Conservation (phyloP, 2,888 invertebrate genomes). For the Dolomedes plantarius region DNA sequence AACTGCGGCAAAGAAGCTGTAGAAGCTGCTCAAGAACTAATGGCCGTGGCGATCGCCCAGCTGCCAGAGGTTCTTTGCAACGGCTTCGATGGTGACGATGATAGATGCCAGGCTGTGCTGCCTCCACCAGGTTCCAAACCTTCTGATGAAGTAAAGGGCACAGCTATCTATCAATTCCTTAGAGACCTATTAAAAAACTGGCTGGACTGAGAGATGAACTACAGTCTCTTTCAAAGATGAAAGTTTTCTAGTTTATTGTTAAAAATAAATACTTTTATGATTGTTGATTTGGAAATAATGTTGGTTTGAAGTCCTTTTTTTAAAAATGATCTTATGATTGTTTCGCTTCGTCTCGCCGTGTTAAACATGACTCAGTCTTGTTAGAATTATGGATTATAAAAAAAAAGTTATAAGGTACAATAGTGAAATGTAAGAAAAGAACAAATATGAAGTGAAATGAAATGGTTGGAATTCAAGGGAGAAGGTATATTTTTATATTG, state of each 20-base stretch:
- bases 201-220: conserved; percentile 19
- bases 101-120: conserved; percentile 28
- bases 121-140: conserved; percentile 52
- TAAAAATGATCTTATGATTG: too few species aligned
- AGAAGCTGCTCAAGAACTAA: conserved; percentile 20
- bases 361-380: too few species aligned
- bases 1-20: conserved; percentile 54
- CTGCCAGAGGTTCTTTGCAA: conserved; percentile 56
- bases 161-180: conserved; percentile 26
- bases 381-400: too few species aligned
- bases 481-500: too few species aligned
- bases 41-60: conserved; percentile 23
- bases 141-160: background rate
- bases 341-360: too few species aligned
- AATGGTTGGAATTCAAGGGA: too few species aligned
- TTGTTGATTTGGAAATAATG: background rate
- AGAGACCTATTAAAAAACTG: conserved; percentile 30
- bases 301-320: too few species aligned
- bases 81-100: conserved; percentile 31
- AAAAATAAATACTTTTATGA: background rate
- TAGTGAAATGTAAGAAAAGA: too few species aligned
- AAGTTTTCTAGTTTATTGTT: background rate
- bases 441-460: too few species aligned
- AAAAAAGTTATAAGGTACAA: too few species aligned
- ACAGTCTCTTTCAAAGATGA: background rate